phyloP scores from a whole-genome alignment of 1,140 invertebrate genomes.

The Radopholus similis region DNA sequence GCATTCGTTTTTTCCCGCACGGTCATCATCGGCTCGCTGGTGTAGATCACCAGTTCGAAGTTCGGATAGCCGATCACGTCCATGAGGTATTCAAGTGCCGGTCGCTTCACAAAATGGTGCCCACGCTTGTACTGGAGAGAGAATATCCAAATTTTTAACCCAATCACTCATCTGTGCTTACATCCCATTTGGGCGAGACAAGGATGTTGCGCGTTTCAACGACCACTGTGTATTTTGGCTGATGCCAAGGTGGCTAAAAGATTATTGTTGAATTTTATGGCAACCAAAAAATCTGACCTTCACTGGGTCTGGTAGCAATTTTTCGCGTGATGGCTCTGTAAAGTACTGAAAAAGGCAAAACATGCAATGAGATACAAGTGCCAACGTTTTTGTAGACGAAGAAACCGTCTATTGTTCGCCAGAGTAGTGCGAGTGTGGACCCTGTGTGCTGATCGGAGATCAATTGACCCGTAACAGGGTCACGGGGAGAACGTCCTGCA shows the following conservation, averaged over 20 bases:
- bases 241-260: constrained; percentile 83
- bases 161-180: constrained; percentile 66
- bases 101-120: constrained; percentile 93
- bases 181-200: constrained; percentile 96
- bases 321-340: constrained; percentile 82
- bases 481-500: too few species aligned
- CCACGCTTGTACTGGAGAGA: constrained; percentile 73
- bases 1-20: constrained; percentile 62
- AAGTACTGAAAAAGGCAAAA: constrained; percentile 53
- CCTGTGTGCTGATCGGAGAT: too few species aligned
- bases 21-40: constrained; percentile 75
- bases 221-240: constrained; percentile 94
- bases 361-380: too few species aligned
- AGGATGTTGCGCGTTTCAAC: constrained; percentile 91
- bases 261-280: too few species aligned
- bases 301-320: constrained; percentile 87
- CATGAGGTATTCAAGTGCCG: constrained; percentile 89
- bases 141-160: constrained; percentile 66
- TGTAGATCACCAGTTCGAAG: constrained; percentile 96
- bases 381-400: too few species aligned
- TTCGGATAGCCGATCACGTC: constrained; percentile 77
- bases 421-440: too few species aligned
- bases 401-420: too few species aligned
- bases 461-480: too few species aligned
- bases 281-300: too few species aligned